Conservation (phyloP, 2,888 invertebrate genomes). For the Andrena bucephala region DNA sequence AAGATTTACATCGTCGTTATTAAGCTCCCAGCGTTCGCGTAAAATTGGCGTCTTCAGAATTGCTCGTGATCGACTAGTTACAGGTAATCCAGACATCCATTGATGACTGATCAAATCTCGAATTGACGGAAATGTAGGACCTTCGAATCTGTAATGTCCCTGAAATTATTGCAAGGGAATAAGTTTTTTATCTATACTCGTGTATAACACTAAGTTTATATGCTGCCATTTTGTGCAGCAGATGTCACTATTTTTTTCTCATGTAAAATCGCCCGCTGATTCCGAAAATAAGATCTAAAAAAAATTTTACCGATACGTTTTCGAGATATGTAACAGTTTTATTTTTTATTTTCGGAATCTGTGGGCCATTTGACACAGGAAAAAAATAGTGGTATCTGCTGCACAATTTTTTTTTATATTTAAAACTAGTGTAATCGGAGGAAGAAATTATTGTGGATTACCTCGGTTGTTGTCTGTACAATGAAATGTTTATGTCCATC, state of each 20-base stretch:
- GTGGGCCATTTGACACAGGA: no score
- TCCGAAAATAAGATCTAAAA: no score
- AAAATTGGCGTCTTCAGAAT: conserved; percentile 94
- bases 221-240: no score
- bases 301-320: no score
- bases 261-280: no score
- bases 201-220: no score
- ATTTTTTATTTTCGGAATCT: no score
- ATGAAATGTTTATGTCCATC: conserved; percentile 98
- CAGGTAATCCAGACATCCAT: conserved; percentile 93
- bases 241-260: no score
- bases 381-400: no score
- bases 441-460: conserved; percentile 80
- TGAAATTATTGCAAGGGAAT: conserved; percentile 81
- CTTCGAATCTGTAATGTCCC: conserved; percentile 97
- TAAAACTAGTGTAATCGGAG: not conserved
- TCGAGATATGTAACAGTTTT: no score
- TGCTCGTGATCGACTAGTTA: conserved; percentile 96
- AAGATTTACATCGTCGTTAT: conserved; percentile 96
- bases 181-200: not conserved
- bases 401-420: no score
- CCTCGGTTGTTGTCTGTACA: conserved; percentile 97
- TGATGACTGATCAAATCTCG: conserved; percentile 96
- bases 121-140: conserved; percentile 96
- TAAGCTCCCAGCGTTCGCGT: conserved; percentile 97